Evolutionary conservation across 2,888 invertebrate genomes (phyloP), one percentile per base, ranked within the genome.

Genomic region (Drosophila cognata): DNA sequence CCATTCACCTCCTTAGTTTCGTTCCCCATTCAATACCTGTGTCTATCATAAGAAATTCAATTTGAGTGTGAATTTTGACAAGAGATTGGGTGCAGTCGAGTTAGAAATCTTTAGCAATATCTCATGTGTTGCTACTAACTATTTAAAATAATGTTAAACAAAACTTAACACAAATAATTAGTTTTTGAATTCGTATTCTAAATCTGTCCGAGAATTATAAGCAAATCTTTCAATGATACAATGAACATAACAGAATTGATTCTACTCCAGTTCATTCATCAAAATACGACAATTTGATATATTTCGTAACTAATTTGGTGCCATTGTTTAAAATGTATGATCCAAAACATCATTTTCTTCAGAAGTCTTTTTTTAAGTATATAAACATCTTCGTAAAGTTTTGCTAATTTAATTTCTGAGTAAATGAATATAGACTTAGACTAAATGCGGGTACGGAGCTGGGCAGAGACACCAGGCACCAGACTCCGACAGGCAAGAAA

Each of bases 171-270:
- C 18, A 4, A 8, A n/a, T 41, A 41, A 8, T n/a, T n/a, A 4
- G 0, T n/a, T n/a, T 8, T 18, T n/a, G 2, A 4, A n/a, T 0
- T n/a, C 2, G 18, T 1, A 46, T 21, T 0, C 4, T 2, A 21
- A 46, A 13, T 21, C 1, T 46, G 13, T 7, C 21, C 7, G 2
- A 16, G 38, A 8, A 10, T 2, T n/a, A n/a, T 4, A 4, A 18
- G 38, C 18, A 2, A 46, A 25, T 46, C 8, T 8, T 43, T 5
- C 1, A 1, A 33, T 33, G 11, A 21, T 2, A 11, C 11, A 2
- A 10, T 7, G 6, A 43, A 7, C 0, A 21, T 21, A 18, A 4
- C 38, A 2, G 16, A 4, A 4, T 11, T 43, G 43, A 43, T 5
- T 21, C 21, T 5, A 43, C 21, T 11, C 1, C 43, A 11, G 5